A percentile compares a stretch with the other conserved stretches of the same genome.
Evolutionary conservation across 2,888 invertebrate species (phyloP).

Genomic region (Tinea semifulvella): DNA sequence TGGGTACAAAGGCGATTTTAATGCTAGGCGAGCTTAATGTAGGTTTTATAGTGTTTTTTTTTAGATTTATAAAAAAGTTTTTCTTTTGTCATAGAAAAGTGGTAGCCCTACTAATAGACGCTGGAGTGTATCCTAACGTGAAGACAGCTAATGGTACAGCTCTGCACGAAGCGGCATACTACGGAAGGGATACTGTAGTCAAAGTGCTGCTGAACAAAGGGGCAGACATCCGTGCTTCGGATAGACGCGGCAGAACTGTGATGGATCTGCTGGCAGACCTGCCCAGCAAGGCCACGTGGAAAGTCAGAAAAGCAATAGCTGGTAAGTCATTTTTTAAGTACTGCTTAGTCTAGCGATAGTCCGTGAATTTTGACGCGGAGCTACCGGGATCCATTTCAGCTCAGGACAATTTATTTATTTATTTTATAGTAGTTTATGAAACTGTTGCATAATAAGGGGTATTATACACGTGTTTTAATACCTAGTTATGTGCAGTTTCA

Average conservation of each 20-base stretch:
- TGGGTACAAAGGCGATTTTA: no score
- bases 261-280: constrained; percentile 87
- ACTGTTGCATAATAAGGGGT: no score
- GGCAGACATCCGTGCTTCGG: constrained; percentile 81
- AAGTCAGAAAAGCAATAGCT: constrained; percentile 85
- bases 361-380: no score
- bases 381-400: no score
- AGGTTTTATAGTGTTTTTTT: no score
- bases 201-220: constrained; percentile 82
- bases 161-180: constrained; percentile 92
- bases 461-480: no score
- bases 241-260: constrained; percentile 84
- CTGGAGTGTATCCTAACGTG: constrained; percentile 89
- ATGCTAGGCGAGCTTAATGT: no score
- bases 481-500: no score
- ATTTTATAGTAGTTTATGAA: no score
- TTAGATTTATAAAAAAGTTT: no score
- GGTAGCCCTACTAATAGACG: constrained; percentile 81
- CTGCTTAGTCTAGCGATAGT: background rate
- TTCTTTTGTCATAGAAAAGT: constrained; percentile 70
- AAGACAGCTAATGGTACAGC: constrained; percentile 88
- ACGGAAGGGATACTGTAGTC: constrained; percentile 90
- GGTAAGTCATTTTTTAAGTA: constrained; percentile 67
- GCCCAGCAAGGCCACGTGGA: constrained; percentile 87
- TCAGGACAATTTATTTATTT: no score